Evolutionary conservation across 2,888 invertebrate species (phyloP), one percentile per base, ranked within the genome.

Genomic region (Syrista parreyssii): DNA sequence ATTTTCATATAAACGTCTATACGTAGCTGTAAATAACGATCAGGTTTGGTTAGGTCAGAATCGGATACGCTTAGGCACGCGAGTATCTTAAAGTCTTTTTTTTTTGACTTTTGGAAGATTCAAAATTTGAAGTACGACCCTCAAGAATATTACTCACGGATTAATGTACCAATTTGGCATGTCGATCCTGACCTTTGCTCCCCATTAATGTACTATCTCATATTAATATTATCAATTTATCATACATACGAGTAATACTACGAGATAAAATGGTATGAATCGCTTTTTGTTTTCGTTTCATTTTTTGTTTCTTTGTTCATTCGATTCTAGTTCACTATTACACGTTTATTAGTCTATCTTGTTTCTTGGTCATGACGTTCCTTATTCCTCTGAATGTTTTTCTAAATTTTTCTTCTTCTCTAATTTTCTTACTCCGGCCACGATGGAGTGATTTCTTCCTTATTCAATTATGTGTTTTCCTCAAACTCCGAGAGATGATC

Each of bases 1-100:
- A 85, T 86, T 84, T 55, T 86, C 84, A 83, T 84, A 82, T 82
- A 83, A 84, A 86, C 83, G 83, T 79, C 74, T 86, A 86, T 82
- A 86, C 78, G 79, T 84, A 84, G 79, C 80, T 79, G 77, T 83
- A 82, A 55, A 23, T 75, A 79, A 75, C 80, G 77, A 79, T 69
- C 81, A 79, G 78, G 79, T 71, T 75, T 75, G 68, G 55, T 55
- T 55, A 73, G 55, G 71, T 71, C 71, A 33, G 32, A 32, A 71
- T 71, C 55, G 23, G 55, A 55, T 55, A 55, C 55, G 55, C 23
- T 55, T 55, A 55, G 55, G 55, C 55, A 55, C 55, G 55, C 1
- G 55, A 55, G 55, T 55, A 55, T 55, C 55, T 23, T 55, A 23
- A 55, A 55, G 55, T 15, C n/a, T 40, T 15, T 23, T 34, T 40